Percentiles rank a stretch among this genome's conserved stretches.
Conservation (phyloP, 2,888 invertebrate genomes). For the Ypsolopha sequella region DNA sequence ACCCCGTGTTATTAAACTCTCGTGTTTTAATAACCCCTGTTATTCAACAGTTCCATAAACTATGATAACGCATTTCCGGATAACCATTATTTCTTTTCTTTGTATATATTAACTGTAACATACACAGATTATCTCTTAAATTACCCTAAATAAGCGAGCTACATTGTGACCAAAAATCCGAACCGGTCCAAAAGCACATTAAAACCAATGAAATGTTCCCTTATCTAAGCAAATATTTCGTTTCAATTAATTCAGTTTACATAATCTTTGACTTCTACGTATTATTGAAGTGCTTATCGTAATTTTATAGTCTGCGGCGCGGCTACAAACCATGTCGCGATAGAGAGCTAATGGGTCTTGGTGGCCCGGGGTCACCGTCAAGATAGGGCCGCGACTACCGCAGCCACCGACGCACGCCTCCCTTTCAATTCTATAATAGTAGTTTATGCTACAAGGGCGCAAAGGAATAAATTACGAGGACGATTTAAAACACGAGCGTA, state of each 20-base stretch:
- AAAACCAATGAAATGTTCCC: conserved; percentile 29
- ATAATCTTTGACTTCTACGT: conserved; percentile 35
- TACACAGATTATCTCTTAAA: conserved; percentile 40
- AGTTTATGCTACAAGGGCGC: no score
- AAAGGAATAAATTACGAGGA: no score
- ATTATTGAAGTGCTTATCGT: conserved; percentile 23
- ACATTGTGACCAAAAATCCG: conserved; percentile 19
- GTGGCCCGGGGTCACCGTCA: not conserved
- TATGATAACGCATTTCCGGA: not conserved
- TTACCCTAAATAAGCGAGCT: conserved; percentile 46
- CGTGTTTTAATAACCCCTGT: no score
- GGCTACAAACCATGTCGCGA: conserved; percentile 25
- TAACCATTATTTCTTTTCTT: conserved; percentile 15
- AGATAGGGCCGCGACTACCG: not conserved
- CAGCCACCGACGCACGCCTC: not conserved
- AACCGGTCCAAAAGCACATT: conserved; percentile 26
- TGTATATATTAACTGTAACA: conserved; percentile 27
- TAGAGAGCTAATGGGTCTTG: conserved; percentile 22
- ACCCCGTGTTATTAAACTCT: no score
- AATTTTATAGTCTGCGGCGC: conserved; percentile 12
- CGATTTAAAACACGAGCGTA: no score
- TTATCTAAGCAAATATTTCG: conserved; percentile 33
- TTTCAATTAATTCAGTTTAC: conserved; percentile 39
- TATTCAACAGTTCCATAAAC: no score
- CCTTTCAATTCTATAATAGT: not conserved